These are phyloP conservation scores for Gallirallus australis DNA, from an alignment of 2,797 vertebrate genomes.

Conservation along the genomic window DNA sequence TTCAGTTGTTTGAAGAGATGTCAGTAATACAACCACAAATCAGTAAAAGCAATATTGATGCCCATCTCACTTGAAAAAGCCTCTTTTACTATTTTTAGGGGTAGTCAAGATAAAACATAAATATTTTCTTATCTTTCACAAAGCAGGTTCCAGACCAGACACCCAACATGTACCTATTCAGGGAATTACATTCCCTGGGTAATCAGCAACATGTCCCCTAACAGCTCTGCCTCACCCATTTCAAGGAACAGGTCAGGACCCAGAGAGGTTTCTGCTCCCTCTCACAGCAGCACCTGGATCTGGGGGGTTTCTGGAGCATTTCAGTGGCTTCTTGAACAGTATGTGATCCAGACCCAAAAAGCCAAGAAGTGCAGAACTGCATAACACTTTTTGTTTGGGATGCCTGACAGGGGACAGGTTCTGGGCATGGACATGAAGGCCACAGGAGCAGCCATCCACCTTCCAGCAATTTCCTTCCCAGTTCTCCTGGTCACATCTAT, in stretches of 20 bases:
- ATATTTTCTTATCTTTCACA: background rate
- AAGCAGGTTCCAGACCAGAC: background rate
- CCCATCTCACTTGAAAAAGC: background rate
- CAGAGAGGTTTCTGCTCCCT: background rate
- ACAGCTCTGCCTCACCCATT: background rate
- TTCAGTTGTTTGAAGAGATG: background rate
- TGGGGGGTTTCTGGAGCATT: background rate
- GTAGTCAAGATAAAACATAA: background rate
- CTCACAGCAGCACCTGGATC: background rate
- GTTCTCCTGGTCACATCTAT: rapidly evolving
- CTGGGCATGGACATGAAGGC: background rate
- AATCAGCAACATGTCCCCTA: background rate
- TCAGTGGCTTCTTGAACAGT: background rate
- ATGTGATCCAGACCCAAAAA: background rate
- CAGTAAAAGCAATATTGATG: background rate
- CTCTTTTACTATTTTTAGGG: background rate
- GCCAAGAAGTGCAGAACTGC: background rate
- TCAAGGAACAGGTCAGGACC: background rate
- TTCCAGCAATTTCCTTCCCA: background rate
- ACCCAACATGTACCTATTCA: no score
- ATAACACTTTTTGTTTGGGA: background rate
- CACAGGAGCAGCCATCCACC: background rate
- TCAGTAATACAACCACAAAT: background rate
- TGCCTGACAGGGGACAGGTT: no score
- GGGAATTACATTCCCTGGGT: background rate